Evolutionary conservation across 64 coral and sea anemone species (phyloP).

Genomic region (Exaiptasia diaphana): DNA sequence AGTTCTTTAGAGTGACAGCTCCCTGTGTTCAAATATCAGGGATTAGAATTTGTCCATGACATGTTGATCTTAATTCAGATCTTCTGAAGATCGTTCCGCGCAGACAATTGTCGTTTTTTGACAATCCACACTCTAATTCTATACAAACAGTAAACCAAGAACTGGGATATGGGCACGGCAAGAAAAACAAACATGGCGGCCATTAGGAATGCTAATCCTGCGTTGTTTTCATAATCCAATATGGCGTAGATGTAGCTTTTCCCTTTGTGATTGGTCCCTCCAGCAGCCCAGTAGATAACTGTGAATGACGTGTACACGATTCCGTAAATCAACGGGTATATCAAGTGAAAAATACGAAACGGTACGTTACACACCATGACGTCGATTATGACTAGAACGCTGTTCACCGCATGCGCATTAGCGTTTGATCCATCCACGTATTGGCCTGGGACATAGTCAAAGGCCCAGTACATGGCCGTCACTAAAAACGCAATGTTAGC

Average conservation of each 20-base stretch:
- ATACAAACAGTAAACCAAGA: slow-evolving; percentile 44
- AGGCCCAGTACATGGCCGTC: slow-evolving; percentile 75
- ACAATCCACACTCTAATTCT: slow-evolving; percentile 47
- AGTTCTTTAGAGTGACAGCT: too few relatives aligned
- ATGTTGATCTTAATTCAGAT: too few relatives aligned
- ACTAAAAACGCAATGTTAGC: slow-evolving; percentile 46
- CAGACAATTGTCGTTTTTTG: too few relatives aligned
- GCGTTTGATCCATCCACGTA: slow-evolving; percentile 38
- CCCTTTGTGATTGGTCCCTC: slow-evolving; percentile 32
- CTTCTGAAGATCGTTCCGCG: too few relatives aligned
- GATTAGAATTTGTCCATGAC: too few relatives aligned
- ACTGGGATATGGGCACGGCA: slow-evolving; percentile 55
- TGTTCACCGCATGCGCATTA: slow-evolving; percentile 71
- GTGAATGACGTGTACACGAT: slow-evolving; percentile 65
- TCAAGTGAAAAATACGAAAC: slow-evolving; percentile 59
- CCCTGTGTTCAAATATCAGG: too few relatives aligned
- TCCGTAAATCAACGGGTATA: slow-evolving; percentile 73
- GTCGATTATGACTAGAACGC: slow-evolving; percentile 73
- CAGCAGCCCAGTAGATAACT: slow-evolving; percentile 74
- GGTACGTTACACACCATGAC: slow-evolving; percentile 26
- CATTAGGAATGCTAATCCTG: not conserved
- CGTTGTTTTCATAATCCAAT: slow-evolving; percentile 57
- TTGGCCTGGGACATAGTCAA: slow-evolving; percentile 58
- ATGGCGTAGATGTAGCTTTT: slow-evolving; percentile 62
- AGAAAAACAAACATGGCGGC: slow-evolving; percentile 39